phyloP scores from a whole-genome alignment of 1,140 invertebrate genomes.

The Saccostrea echinata region DNA sequence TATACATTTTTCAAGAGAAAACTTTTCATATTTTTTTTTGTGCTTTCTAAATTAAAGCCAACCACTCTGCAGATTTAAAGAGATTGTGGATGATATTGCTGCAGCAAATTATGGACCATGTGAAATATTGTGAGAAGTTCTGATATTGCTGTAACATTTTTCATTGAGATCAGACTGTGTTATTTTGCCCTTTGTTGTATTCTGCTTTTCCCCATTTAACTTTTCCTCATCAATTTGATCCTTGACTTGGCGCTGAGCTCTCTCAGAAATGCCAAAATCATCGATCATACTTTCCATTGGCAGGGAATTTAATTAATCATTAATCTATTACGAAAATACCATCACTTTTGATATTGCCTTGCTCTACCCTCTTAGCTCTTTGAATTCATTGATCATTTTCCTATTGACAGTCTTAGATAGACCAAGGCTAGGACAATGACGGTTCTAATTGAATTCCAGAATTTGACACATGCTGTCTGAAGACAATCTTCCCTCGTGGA shows the following conservation, averaged over 20 bases:
- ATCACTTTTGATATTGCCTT: constrained; percentile 34
- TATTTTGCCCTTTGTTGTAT: background rate
- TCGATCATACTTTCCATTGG: constrained; percentile 28
- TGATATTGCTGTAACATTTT: background rate
- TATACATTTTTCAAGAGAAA: background rate
- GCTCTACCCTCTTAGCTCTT: constrained; percentile 28
- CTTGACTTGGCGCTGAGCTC: constrained; percentile 5
- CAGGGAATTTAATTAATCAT: constrained; percentile 38
- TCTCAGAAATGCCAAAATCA: constrained; percentile 38
- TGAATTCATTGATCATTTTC: constrained; percentile 35
- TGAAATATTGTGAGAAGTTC: constrained; percentile 1
- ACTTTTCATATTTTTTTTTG: background rate
- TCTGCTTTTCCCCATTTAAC: background rate
- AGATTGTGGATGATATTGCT: background rate
- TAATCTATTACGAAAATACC: constrained; percentile 39
- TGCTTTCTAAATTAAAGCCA: background rate
- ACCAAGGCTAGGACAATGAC: background rate
- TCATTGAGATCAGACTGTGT: background rate
- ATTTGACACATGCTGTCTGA: constrained; percentile 20
- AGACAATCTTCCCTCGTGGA: background rate
- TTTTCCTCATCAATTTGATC: background rate
- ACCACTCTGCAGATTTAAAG: background rate
- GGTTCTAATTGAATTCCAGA: constrained; percentile 29
- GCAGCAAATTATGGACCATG: background rate
- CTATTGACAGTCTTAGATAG: constrained; percentile 24